Evolutionary conservation across 1,140 invertebrate species (phyloP).

Genomic region (Hylyphantes graminicola): DNA sequence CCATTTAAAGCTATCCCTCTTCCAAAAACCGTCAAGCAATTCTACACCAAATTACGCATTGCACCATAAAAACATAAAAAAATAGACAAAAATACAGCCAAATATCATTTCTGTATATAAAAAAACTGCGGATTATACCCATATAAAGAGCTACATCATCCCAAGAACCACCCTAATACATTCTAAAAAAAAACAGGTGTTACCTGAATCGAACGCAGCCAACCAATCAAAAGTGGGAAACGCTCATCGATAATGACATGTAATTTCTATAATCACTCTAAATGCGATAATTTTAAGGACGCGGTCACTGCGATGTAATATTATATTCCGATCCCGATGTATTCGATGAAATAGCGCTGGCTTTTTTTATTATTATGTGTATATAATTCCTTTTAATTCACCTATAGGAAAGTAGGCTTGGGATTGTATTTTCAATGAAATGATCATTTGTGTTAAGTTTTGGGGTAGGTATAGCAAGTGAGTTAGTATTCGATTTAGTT

Average conservation of each 20-base stretch:
- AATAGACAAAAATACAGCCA: not conserved
- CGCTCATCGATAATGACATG: conserved; percentile 56
- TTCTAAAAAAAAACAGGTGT: conserved; percentile 55
- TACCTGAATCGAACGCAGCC: conserved; percentile 23
- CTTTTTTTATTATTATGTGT: conserved; percentile 37
- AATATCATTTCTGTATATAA: not conserved
- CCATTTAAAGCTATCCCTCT: too few relatives aligned
- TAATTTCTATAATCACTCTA: conserved; percentile 59
- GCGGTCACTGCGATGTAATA: conserved; percentile 51
- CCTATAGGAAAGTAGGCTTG: conserved; percentile 37
- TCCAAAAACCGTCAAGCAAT: too few relatives aligned
- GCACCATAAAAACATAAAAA: not conserved
- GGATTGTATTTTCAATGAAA: conserved; percentile 36
- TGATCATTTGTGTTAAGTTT: not conserved
- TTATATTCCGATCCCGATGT: conserved; percentile 47
- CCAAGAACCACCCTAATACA: conserved; percentile 39
- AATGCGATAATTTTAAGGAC: conserved; percentile 59
- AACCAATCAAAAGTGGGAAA: conserved; percentile 48
- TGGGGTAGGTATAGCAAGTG: conserved; percentile 1
- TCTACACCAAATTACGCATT: too few relatives aligned
- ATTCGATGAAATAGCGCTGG: conserved; percentile 1
- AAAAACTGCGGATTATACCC: not conserved
- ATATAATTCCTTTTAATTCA: conserved; percentile 47
- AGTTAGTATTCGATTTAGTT: not conserved
- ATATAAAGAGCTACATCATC: conserved; percentile 17